These are phyloP conservation scores for Spodoptera exigua DNA, from an alignment of 2,888 invertebrate genomes.

Conservation along the genomic window DNA sequence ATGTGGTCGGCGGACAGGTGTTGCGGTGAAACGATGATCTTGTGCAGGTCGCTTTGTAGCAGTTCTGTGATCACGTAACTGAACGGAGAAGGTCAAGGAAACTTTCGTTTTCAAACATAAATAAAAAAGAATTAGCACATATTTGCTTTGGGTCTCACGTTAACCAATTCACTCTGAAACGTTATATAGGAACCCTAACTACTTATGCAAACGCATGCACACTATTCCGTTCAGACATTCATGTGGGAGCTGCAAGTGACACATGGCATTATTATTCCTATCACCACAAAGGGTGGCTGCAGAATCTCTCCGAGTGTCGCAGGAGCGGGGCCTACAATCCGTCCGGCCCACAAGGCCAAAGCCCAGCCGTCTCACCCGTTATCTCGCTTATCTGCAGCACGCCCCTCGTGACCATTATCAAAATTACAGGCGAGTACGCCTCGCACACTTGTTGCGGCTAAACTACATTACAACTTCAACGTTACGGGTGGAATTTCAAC, in stretches of 20 bases:
- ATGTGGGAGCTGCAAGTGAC: conserved; percentile 3
- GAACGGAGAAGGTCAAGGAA: conserved; percentile 76
- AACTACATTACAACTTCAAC: conserved; percentile 54
- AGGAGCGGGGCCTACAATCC: conserved; percentile 19
- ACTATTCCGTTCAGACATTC: conserved; percentile 20
- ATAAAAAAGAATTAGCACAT: too few relatives aligned
- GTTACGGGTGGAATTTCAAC: conserved; percentile 57
- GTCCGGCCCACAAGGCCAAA: conserved; percentile 40
- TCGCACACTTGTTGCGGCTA: conserved; percentile 63
- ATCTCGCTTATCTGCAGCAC: conserved; percentile 72
- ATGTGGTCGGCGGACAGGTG: conserved; percentile 99
- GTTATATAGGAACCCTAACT: conserved; percentile 5
- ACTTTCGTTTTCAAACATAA: conserved; percentile 37
- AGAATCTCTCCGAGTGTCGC: conserved; percentile 25
- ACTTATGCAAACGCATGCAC: conserved; percentile 28
- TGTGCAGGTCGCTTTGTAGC: conserved; percentile 99
- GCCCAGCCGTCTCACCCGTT: conserved; percentile 54
- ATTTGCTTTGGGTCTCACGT: too few relatives aligned
- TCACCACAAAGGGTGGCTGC: conserved; percentile 50
- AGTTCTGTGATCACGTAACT: conserved; percentile 99
- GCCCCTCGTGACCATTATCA: conserved; percentile 73
- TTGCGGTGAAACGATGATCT: conserved; percentile 99
- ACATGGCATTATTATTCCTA: conserved; percentile 6
- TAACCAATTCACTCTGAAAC: too few relatives aligned
- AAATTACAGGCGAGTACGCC: conserved; percentile 70